Base-by-base conservation (phyloP, 2,888 invertebrate species). In the Drosophila mettleri region DNA sequence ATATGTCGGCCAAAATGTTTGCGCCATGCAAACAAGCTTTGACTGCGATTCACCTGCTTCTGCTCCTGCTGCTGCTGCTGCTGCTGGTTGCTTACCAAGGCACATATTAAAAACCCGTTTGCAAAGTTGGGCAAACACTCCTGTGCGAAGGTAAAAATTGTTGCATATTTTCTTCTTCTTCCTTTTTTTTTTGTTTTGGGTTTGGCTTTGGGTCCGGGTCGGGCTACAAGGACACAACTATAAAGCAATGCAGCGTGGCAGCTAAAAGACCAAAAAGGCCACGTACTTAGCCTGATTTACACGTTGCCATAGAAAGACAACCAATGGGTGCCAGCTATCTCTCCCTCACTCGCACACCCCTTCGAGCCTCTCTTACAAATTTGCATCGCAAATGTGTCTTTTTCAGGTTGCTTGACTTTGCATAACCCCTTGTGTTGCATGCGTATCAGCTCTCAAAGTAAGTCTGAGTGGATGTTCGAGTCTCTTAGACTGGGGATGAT, bases 351-450 rank as follows among this genome's bases (percentile, higher is more conserved):
- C 45, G 48, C 2, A 0, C n/a, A 1, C n/a, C 22, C 22, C 16
- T 51, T 63, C 46, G 41, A 61, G 72, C 72, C 63, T 52, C 63
- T 64, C 60, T 33, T 29, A 63, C 52, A 76, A 86, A 86, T 86
- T 86, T 86, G 85, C 85, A 86, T 86, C 86, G 74, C 85, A 86
- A 86, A 86, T 86, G 85, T 86, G 88, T 86, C 88, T 86, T 86
- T 86, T 86, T 86, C 85, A 86, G 85, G 88, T 86, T 86, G 85
- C 86, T 86, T 86, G 85, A 87, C 83, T 86, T 88, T 86, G 88
- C 85, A 85, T 86, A 86, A 86, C 88, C 85, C 85, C 81, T 87
- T 86, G 74, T 64, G 63, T 74, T 68, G 81, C 72, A 60, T 43
- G 54, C 49, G 66, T 31, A 48, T 29, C 48, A 69, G 69, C 67